Conservation (phyloP, 2,113 vertebrate genomes). For the Crotophaga sulcirostris region DNA sequence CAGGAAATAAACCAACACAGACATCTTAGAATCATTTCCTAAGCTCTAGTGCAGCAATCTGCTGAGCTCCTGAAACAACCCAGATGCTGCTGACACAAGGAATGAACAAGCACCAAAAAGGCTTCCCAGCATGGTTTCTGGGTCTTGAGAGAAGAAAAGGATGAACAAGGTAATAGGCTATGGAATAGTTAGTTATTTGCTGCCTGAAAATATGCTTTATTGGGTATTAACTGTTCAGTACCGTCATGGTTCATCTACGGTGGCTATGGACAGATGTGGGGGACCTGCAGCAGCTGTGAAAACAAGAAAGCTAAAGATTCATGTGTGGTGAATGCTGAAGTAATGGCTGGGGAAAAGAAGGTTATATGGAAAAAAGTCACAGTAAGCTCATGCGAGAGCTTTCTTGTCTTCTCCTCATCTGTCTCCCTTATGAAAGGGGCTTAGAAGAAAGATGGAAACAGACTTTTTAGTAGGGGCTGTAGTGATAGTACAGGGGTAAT, state of each 20-base stretch:
- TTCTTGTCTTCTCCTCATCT: not conserved
- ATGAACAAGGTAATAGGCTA: not conserved
- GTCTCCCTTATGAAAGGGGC: not conserved
- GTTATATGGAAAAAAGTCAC: not conserved
- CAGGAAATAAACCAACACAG: constrained; percentile 53
- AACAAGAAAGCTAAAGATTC: constrained; percentile 15
- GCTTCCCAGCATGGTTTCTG: not conserved
- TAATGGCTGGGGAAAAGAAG: not conserved
- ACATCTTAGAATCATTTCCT: constrained; percentile 52
- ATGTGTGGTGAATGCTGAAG: not conserved
- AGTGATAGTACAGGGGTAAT: not conserved
- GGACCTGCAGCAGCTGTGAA: not conserved
- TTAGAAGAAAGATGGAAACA: not conserved
- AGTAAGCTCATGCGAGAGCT: not conserved
- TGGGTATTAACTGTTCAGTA: not conserved
- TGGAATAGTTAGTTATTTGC: not conserved
- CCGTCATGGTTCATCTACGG: not conserved
- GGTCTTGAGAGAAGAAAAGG: not conserved
- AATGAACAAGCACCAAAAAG: not conserved
- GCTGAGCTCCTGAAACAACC: constrained; percentile 45
- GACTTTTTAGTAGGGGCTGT: not conserved
- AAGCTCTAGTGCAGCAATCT: not conserved
- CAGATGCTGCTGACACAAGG: constrained; percentile 26
- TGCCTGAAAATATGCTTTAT: not conserved
- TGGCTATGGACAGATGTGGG: not conserved